Evolutionary conservation across 2,797 vertebrate species (phyloP).

Genomic region (Oreochromis mossambicus): DNA sequence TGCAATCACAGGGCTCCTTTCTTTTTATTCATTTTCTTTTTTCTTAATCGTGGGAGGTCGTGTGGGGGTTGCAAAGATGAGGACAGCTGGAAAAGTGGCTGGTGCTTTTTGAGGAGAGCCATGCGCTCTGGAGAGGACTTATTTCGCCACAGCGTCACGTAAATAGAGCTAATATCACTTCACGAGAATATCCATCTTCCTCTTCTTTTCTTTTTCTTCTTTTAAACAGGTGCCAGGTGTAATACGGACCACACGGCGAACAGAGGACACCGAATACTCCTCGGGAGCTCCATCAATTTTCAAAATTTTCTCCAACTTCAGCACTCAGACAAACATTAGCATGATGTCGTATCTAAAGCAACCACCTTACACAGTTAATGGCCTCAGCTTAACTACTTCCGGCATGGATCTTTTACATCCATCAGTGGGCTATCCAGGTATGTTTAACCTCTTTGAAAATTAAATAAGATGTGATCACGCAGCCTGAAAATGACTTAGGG

Average conservation of each 20-base stretch:
- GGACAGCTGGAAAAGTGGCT: slow-evolving; percentile 73
- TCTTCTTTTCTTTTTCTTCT: not conserved
- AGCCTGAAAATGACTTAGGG: not conserved
- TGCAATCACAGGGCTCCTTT: slow-evolving; percentile 65
- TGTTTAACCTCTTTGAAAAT: slow-evolving; percentile 40
- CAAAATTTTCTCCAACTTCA: slow-evolving; percentile 83
- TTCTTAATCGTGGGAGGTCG: not conserved
- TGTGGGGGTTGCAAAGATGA: slow-evolving; percentile 40
- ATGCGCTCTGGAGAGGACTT: slow-evolving; percentile 48
- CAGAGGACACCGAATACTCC: slow-evolving; percentile 57
- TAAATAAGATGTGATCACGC: not conserved
- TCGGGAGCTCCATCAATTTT: slow-evolving; percentile 62
- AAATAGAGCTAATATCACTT: not conserved
- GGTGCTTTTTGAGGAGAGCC: slow-evolving; percentile 70
- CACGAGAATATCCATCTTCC: not conserved
- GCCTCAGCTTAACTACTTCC: slow-evolving; percentile 95
- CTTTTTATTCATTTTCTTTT: not conserved
- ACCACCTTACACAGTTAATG: slow-evolving; percentile 99
- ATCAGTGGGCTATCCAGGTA: slow-evolving; percentile 97
- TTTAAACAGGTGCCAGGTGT: slow-evolving; percentile 56
- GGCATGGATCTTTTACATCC: slow-evolving; percentile 98
- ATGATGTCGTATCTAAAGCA: slow-evolving; percentile 99
- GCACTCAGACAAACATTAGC: slow-evolving; percentile 91
- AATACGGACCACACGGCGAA: slow-evolving; percentile 32
- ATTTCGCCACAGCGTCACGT: slow-evolving; percentile 40